Conservation (phyloP, 1,140 invertebrate species). For the Mya arenaria region DNA sequence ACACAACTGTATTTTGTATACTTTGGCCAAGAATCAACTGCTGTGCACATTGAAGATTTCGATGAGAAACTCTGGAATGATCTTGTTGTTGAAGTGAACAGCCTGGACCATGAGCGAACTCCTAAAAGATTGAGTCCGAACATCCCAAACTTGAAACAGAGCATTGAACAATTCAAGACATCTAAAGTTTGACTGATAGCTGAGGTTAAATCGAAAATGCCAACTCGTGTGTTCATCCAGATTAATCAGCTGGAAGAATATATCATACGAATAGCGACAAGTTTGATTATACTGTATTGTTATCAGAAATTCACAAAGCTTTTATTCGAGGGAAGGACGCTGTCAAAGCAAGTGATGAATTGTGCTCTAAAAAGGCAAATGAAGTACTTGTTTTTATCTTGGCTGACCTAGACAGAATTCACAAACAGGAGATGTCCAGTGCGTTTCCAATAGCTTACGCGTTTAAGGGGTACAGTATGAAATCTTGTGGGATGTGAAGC, state of each 20-base stretch:
- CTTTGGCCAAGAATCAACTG: not conserved
- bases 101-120: not conserved
- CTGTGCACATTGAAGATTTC: constrained; percentile 5
- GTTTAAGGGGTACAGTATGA: not conserved
- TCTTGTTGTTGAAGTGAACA: not conserved
- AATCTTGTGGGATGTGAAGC: not conserved
- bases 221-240: constrained; percentile 2
- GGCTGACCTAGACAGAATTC: not conserved
- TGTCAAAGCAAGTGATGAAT: not conserved
- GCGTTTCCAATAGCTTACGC: not conserved
- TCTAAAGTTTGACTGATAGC: not conserved
- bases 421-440: not conserved
- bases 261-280: not conserved
- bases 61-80: constrained; percentile 9
- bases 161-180: constrained; percentile 1
- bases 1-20: constrained; percentile 1
- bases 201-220: not conserved
- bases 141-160: not conserved
- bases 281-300: not conserved
- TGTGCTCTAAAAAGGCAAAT: not conserved
- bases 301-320: constrained; percentile 20
- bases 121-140: constrained; percentile 3
- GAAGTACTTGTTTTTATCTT: not conserved
- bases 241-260: not conserved
- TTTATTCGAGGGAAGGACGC: not conserved